Conservation (phyloP, 2,888 invertebrate species). For the Entomobrya proxima region DNA sequence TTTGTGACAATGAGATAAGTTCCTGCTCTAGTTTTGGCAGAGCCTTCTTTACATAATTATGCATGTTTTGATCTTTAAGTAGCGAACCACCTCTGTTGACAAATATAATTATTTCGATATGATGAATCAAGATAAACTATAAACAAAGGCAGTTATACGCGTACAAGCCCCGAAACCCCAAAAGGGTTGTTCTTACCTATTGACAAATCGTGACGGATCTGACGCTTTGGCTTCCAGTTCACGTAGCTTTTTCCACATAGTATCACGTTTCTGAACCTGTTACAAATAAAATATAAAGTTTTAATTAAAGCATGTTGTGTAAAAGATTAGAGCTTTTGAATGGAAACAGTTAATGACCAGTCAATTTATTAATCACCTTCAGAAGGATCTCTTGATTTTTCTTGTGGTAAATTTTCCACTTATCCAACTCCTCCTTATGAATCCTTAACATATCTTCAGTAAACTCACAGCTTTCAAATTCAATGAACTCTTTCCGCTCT, state of each 20-base stretch:
- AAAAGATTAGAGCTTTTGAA: not conserved
- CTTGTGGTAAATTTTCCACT: constrained; percentile 68
- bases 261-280: constrained; percentile 63
- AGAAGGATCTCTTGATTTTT: constrained; percentile 66
- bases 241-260: constrained; percentile 68
- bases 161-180: too few species aligned
- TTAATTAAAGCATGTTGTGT: not conserved
- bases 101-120: not conserved
- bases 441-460: constrained; percentile 60
- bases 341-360: not conserved
- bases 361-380: constrained; percentile 45
- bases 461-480: constrained; percentile 60
- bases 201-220: constrained; percentile 69
- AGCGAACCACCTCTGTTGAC: constrained; percentile 66
- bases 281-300: not conserved
- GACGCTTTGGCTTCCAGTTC: constrained; percentile 65
- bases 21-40: constrained; percentile 69
- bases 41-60: constrained; percentile 60
- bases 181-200: constrained; percentile 63
- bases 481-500: constrained; percentile 59
- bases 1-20: constrained; percentile 54
- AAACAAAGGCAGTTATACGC: too few species aligned
- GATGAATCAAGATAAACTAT: too few species aligned
- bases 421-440: constrained; percentile 64
- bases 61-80: constrained; percentile 69